Base-by-base conservation (phyloP, 2,888 invertebrate species). In the Odontocerum albicorne region DNA sequence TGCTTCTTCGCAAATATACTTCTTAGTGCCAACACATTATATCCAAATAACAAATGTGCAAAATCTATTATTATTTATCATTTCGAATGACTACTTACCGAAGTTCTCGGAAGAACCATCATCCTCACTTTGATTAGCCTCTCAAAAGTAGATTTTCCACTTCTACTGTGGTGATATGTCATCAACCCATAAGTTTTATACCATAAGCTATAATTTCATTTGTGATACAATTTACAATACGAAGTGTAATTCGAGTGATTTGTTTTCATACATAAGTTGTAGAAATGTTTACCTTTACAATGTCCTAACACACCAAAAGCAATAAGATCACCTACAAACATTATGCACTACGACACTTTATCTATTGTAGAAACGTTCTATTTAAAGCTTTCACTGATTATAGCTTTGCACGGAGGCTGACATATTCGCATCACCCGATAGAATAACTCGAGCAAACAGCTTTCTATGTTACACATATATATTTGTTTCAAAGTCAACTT, bases 281-380 rank as follows among this genome's bases (percentile, higher is more conserved):
- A 46, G 43, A 35, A 42, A 35, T 36, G n/a, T n/a, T 21, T 53
- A 46, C 39, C 20, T 47, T 53, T 53, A 46, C 40, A 19, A 33
- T 53, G 51, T 51, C 58, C 52, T 55, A 53, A 55, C 61, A 61
- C 61, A 61, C 50, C 61, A 47, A 61, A 61, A 61, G 61, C 61
- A 53, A 55, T 55, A 44, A 38, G 36, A 54, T 52, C 50, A 51
- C 42, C 57, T 60, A 61, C 58, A 50, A 54, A 57, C 56, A 58
- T 58, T 56, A 53, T 61, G 50, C 61, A 60, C 55, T 42, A 44
- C 58, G 55, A 58, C 45, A 54, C 43, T 45, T 54, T 31, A 55
- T 46, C 60, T 46, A 46, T 52, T 46, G 56, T 53, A 56, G 55
- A 61, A 58, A 56, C 53, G 43, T 21, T 54, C 60, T 58, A 61